Evolutionary conservation across 1,140 invertebrate species (phyloP), one percentile per base, ranked within the genome.

Genomic region (Bombus affinis): DNA sequence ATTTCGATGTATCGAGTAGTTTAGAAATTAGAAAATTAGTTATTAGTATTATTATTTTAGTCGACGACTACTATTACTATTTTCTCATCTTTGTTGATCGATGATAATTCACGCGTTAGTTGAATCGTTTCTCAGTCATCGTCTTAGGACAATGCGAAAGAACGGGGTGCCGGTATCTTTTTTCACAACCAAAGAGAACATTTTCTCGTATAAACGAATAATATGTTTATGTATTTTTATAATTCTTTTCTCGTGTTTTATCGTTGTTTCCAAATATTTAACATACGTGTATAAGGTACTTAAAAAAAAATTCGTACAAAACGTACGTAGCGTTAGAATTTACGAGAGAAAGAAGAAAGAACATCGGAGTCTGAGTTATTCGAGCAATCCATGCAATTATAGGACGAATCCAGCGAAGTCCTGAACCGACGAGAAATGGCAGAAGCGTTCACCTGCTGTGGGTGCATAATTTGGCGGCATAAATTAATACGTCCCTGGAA

Each of bases 401-500:
- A 85, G 53, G 42, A 37, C 74, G 88, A 90, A 85, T 86, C 83
- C 42, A 71, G 89, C 77, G 74, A 68, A 81, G 82, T 86, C 80
- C 53, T 86, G 86, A 68, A 83, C 76, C 75, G 75, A 66, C 80
- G 84, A 85, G 83, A 85, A 81, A 86, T 77, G 87, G 85, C 68
- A 77, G 80, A 93, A 93, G 91, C 88, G 92, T 90, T 94, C 91
- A 92, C 90, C 92, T 92, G 90, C 91, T 88, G 87, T 88, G 85
- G 77, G 82, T 90, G 92, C 93, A 94, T 95, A 95, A 94, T 94
- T 92, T 91, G 90, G 88, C 91, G 88, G 93, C 92, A 94, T 94
- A 93, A 94, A 94, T 95, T 95, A 95, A 95, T 94, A 94, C 93
- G 91, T 94, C 93, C 89, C 73, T 87, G 90, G 88, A 93, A 94